Base-by-base conservation (phyloP, 2,888 invertebrate species). In the Tetranychus piercei region DNA sequence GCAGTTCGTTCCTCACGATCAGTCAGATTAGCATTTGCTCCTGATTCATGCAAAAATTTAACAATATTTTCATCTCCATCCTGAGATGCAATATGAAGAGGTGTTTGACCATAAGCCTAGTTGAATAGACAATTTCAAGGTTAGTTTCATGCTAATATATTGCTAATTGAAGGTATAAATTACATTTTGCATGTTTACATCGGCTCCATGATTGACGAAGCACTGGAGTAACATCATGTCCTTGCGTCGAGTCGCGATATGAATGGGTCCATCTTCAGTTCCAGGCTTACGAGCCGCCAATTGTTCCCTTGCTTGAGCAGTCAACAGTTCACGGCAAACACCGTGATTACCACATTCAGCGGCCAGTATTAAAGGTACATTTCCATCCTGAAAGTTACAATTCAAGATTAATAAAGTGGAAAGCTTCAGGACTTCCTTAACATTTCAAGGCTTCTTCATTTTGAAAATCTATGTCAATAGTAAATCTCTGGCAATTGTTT, bases 1-100 rank as follows among this genome's bases (percentile, higher is more conserved):
- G 97, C 94, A 1, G 95, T 95, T 72, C 96, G 89, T 84, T 99
- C 97, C 87, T 83, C 84, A 83, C 93, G 92, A 83, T 99, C 97
- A 75, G 90, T 88, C 79, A 96, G 89, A 79, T 92, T 90, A 6
- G 97, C 94, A 79, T 94, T 93, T 18, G 96, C 97, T 79, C 94
- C 88, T 75, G 93, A 91, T 73, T 92, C 90, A 82, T 94, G 94
- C 82, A 99, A 92, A 83, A 94, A 94, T 83, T 96, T 96, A 71
- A 97, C 90, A 77, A 96, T 85, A 0, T 89, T 87, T 81, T 97
- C 96, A 81, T 99, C 96, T 0, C 97, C 97, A 81, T 93, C 92
- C 64, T 92, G 91, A 5, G 96, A 93, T 0, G 95, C 93, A 79
- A 99, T 91, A 82, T 99, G 97, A 73, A 99, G 84, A 0, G 96